Conservation (phyloP, 2,888 invertebrate genomes). For the Alentia gelatinosa region DNA sequence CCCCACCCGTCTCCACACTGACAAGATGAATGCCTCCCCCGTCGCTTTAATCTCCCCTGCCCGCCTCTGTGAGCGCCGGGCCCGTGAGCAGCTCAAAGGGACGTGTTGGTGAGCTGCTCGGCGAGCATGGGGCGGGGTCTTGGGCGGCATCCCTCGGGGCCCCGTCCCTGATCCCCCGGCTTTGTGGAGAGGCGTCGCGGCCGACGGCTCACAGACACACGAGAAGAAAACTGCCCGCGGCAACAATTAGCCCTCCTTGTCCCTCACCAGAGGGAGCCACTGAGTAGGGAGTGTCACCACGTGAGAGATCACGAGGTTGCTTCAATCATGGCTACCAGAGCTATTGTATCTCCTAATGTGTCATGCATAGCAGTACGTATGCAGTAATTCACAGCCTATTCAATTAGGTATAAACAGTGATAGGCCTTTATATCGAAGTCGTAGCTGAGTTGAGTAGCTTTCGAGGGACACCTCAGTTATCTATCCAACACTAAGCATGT, state of each 20-base stretch:
- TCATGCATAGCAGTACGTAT: no score
- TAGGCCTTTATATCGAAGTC: no score
- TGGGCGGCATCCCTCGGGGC: neutral
- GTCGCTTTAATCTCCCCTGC: neutral
- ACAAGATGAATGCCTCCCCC: neutral
- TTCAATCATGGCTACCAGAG: no score
- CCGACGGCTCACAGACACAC: neutral
- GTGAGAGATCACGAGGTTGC: neutral
- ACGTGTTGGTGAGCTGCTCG: neutral
- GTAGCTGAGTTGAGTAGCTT: no score
- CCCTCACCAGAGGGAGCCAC: neutral
- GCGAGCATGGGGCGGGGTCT: neutral
- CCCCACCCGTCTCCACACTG: neutral
- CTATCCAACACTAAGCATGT: no score
- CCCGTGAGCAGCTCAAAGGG: neutral
- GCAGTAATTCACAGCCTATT: no score
- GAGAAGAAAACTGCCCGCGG: neutral
- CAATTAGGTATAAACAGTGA: no score
- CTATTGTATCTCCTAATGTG: no score
- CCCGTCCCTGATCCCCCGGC: neutral
- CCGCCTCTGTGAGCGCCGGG: neutral
- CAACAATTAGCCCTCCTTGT: slow-evolving; percentile 21
- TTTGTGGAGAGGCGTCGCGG: neutral
- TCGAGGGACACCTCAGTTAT: no score
- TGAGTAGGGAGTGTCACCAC: no score